Conservation (phyloP, 92 coral and sea anemone species). For the Micromussa lordhowensis region DNA sequence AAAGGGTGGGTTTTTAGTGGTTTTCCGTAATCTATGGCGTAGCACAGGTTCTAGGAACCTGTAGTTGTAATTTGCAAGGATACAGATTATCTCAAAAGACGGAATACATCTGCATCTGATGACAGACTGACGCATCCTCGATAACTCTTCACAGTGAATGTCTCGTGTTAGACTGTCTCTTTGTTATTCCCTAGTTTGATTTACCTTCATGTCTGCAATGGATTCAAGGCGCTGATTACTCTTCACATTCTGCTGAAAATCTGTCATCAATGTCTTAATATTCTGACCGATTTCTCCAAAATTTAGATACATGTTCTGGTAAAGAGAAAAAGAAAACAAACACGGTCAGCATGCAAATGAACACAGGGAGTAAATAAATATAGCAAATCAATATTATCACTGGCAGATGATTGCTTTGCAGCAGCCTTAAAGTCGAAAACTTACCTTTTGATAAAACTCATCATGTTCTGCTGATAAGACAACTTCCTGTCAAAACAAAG, state of each 20-base stretch:
- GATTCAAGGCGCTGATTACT: constrained; percentile 95
- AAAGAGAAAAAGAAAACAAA: background rate
- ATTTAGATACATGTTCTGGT: constrained; percentile 91
- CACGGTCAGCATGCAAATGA: background rate
- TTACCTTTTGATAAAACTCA: constrained; percentile 97
- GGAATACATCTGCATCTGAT: too few relatives aligned
- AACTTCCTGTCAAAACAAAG: constrained; percentile 78
- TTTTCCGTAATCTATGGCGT: too few relatives aligned
- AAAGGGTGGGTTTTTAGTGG: too few relatives aligned
- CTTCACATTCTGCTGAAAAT: constrained; percentile 92
- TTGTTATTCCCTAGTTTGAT: background rate
- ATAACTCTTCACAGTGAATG: too few relatives aligned
- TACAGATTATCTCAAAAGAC: too few relatives aligned
- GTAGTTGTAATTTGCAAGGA: too few relatives aligned
- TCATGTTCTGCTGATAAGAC: constrained; percentile 98
- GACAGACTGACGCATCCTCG: too few relatives aligned
- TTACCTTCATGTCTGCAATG: constrained; percentile 97
- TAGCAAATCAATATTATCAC: background rate
- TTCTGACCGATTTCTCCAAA: constrained; percentile 99
- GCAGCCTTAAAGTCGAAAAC: background rate
- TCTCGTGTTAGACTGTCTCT: background rate
- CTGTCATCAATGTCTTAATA: constrained; percentile 93
- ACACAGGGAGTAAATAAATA: background rate
- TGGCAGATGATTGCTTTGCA: background rate
- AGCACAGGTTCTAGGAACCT: too few relatives aligned